phyloP scores from a whole-genome alignment of 1,140 invertebrate species.

The Leptinotarsa undecemlineata region DNA sequence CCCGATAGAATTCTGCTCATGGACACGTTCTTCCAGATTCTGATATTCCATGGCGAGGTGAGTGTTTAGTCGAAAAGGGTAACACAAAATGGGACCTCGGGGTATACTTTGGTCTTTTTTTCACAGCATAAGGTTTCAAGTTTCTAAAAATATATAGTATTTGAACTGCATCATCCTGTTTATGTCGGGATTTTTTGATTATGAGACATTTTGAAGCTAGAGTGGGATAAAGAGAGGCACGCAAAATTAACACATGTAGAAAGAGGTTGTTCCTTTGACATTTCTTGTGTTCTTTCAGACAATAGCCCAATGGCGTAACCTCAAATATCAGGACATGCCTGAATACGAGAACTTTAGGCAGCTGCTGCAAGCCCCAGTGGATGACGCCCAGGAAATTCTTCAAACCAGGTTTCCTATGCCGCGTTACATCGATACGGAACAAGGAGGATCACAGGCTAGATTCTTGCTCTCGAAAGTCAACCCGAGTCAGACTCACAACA shows the following conservation, averaged over 20 bases:
- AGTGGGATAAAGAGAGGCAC: too few relatives aligned
- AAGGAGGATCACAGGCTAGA: constrained; percentile 95
- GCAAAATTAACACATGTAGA: too few relatives aligned
- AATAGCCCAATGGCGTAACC: constrained; percentile 93
- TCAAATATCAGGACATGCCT: constrained; percentile 93
- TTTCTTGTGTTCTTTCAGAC: constrained; percentile 65
- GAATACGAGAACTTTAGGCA: constrained; percentile 98
- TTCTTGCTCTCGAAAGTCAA: constrained; percentile 99
- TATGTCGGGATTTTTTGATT: too few relatives aligned
- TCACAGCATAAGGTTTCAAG: too few relatives aligned
- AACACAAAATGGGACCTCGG: too few relatives aligned
- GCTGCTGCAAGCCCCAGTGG: constrained; percentile 91
- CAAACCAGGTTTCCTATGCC: constrained; percentile 96
- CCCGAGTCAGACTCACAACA: constrained; percentile 99
- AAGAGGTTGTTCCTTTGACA: too few relatives aligned
- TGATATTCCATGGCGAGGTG: constrained; percentile 99
- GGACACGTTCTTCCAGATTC: constrained; percentile 99
- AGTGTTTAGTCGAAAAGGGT: too few relatives aligned
- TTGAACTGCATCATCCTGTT: too few relatives aligned
- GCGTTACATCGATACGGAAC: constrained; percentile 98
- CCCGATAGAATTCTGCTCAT: constrained; percentile 96
- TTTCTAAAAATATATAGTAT: too few relatives aligned
- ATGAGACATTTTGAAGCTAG: too few relatives aligned
- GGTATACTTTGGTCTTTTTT: too few relatives aligned
- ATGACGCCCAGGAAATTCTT: constrained; percentile 97